Base-by-base conservation (phyloP, 2,113 vertebrate genomes). In the Pollachius pollachius region DNA sequence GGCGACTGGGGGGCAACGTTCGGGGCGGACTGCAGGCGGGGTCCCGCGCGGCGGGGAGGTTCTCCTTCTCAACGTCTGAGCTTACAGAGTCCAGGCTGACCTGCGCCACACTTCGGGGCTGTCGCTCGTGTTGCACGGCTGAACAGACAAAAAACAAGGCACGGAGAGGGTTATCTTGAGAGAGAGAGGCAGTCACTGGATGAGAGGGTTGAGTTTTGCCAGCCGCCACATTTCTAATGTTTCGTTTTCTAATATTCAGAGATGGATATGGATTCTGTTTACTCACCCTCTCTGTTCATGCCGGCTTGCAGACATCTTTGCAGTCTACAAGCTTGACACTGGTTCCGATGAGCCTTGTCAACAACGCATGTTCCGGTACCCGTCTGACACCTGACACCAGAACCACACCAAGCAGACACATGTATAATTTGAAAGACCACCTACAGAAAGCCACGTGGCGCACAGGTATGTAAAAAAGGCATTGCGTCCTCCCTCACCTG, bases 211-310 rank as follows among this genome's bases (percentile, higher is more conserved):
- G 41, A 48, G 8, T 48, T 48, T 48, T 13, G 12, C 8, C 41
- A 9, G 12, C 41, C 12, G 12, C 41, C 41, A 48, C 41, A 48
- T 11, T 48, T 48, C 41, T 48, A 48, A 48, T 48, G 41, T 1
- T 48, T 48, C 41, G 11, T 48, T 48, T 34, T 7, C 56, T 71
- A 34, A 34, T 34, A 34, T 34, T 7, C 30, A 34, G 30, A 34
- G 30, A 34, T 7, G 30, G 30, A 34, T 7, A 34, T 7, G 30
- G 30, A 54, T 11, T 25, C 19, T 62, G 13, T 54, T 25, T 15
- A 25, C 94, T 94, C 83, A 98, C 96, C 96, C 0, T 98, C 95
- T 87, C 96, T 96, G 88, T 97, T 98, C 96, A 98, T 98, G 73
- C 96, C 96, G 0, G 95, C 93, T 79, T 96, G 96, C 61, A 98